Base-by-base conservation (phyloP, 2,888 invertebrate species). In the Caenorhabditis japonica region DNA sequence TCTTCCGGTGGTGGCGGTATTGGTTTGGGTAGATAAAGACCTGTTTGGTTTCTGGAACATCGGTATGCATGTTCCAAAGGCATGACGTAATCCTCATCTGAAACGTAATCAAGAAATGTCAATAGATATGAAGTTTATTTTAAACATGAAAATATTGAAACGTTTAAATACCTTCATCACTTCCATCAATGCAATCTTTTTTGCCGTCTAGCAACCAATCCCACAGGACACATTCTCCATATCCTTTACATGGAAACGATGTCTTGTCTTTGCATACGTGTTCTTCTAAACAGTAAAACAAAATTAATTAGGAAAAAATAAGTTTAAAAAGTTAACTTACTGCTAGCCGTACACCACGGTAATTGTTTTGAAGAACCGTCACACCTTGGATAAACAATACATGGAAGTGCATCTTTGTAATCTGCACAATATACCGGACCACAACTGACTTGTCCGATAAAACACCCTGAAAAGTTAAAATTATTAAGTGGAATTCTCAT, bases 141-240 rank as follows among this genome's bases (percentile, higher is more conserved):
- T n/a, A n/a, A n/a, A n/a, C n/a, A n/a, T n/a, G n/a, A n/a, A n/a
- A n/a, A n/a, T n/a, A n/a, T n/a, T n/a, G n/a, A n/a, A n/a, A n/a
- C n/a, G n/a, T n/a, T 25, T 27, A 47, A 13, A 34, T 38, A 81
- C 84, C 85, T 74, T 85, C 83, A 73, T 87, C 87, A 51, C 83
- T 83, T 1, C 83, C 84, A 62, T 87, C 87, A 23, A 83, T 71
- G 56, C 87, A 87, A 71, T 87, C 83, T 25, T 74, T 70, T 34
- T 83, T 77, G 2, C 84, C 85, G 49, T 87, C 83, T 41, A 81
- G 51, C 10, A 87, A 76, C 84, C 84, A 86, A 39, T 78, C 77
- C 69, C 78, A 76, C n/a, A 82, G 46, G 15, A 87, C 83, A 58
- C 86, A 87, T 61, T 87, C 85, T 34, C 87, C 85, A 44, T 87